These are phyloP conservation scores for Popillia japonica DNA, from an alignment of 1,140 invertebrate genomes.

Conservation along the genomic window DNA sequence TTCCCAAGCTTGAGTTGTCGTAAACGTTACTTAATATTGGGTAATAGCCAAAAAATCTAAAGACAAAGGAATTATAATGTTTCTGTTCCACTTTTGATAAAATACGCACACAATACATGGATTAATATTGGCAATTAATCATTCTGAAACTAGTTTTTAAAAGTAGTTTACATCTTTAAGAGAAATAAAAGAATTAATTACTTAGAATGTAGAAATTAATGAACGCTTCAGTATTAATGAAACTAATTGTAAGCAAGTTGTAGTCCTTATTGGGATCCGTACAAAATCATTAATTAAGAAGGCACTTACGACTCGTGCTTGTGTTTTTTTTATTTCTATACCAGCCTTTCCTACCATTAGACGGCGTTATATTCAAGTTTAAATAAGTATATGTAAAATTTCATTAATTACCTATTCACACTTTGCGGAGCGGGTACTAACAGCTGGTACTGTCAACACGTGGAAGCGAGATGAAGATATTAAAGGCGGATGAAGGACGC, in stretches of 20 bases:
- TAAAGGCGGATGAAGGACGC: neutral
- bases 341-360: neutral
- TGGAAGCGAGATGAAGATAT: neutral
- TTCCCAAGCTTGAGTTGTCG: too few species aligned
- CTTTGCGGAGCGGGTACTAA: neutral
- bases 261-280: neutral
- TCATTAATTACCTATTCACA: slow-evolving; percentile 25
- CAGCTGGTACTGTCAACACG: neutral
- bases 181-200: neutral
- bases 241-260: neutral
- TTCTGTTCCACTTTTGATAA: too few species aligned
- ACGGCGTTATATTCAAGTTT: slow-evolving; percentile 18
- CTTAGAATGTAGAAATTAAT: neutral
- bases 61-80: too few species aligned
- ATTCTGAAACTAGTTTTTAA: too few species aligned
- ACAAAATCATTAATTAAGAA: slow-evolving; percentile 14
- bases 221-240: neutral
- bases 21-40: too few species aligned
- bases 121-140: too few species aligned
- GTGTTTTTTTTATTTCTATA: neutral
- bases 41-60: too few species aligned
- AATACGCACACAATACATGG: too few species aligned
- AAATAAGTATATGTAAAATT: slow-evolving; percentile 23
- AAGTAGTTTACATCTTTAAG: too few species aligned
- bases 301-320: neutral